Evolutionary conservation across 2,888 invertebrate species (phyloP), one percentile per base, ranked within the genome.

Genomic region (Malthinus seriepunctatus): DNA sequence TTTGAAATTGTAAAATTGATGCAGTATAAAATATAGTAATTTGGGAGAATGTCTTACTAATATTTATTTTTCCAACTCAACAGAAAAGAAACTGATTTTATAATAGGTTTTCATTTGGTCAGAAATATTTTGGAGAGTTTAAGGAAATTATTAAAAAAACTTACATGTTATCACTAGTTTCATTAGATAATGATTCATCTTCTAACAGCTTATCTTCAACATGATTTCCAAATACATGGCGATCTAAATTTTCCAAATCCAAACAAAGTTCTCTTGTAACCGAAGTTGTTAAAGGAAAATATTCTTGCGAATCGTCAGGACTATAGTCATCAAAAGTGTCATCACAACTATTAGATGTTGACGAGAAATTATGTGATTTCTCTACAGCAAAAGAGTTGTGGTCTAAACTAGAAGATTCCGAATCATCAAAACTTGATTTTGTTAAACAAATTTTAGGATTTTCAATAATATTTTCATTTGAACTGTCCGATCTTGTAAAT

Each of bases 271-370:
- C 93, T 69, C 91, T 84, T 0, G 93, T 93, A 81, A 93, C 90
- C 2, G 93, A 91, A 3, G 91, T 93, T 0, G 91, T 91, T 88
- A 94, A 89, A 2, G 93, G 92, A 72, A 90, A 90, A 74, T 92
- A 93, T 72, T 90, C 90, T 67, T 90, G 88, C 1, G 89, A 88
- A 75, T 92, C 91, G 67, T 91, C 91, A 0, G 90, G 90, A 63
- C 91, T 91, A 67, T 85, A 86, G 46, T 86, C 85, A 56, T 86
- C 85, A 63, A 83, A 77, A 1, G 77, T 76, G 62, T 78, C 73
- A 46, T 76, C 72, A 66, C 72, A 67, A 68, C 71, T 71, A 31
- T 71, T 73, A 51, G 71, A 73, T 8, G 62, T 59, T 0, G 75
- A 71, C 14, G 60, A 56, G 32, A 31, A 56, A 6, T 61, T 52